Evolutionary conservation across 2,888 invertebrate genomes (phyloP), one percentile per base, ranked within the genome.

Genomic region (Drosophila bunnanda): DNA sequence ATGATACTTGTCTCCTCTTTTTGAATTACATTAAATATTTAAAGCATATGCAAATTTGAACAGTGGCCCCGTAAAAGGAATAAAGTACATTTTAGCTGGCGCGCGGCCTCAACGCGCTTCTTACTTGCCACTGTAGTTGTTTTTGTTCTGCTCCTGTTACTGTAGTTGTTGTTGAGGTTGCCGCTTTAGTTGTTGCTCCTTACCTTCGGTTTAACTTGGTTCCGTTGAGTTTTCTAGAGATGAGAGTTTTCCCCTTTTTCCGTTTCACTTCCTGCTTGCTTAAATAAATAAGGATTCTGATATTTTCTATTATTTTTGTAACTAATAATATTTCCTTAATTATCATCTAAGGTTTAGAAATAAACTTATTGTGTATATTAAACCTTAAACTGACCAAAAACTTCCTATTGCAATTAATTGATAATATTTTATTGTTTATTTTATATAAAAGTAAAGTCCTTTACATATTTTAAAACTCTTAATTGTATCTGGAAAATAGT

Each of bases 21-120:
- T 84, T 82, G 87, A 78, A 87, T 86, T 89, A 75, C 87, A 89
- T 86, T 86, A 89, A 86, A 86, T 82, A 89, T 86, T 86, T 84
- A 86, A 89, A 86, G 77, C 86, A 88, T 86, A 86, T 86, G 86
- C 86, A 86, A 86, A 89, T 86, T 86, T 89, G 78, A 86, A 75
- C 84, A 85, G 85, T 86, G 72, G 81, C 83, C 61, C 66, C 81
- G 76, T 88, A 72, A 81, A 85, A 66, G 67, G 41, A 74, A 80
- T 80, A 65, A 71, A 81, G 74, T 75, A 79, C 59, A 39, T 56
- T 56, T 56, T 56, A 56, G 82, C 82, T 55, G 68, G 34, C 46
- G 50, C 75, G 73, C 59, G 73, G 78, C 78, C 82, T 75, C 76
- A 78, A 72, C 75, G 76, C 79, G 77, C 50, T 75, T 81, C 61